phyloP scores from a whole-genome alignment of 1,140 invertebrate species.

The Drosophila guanche region DNA sequence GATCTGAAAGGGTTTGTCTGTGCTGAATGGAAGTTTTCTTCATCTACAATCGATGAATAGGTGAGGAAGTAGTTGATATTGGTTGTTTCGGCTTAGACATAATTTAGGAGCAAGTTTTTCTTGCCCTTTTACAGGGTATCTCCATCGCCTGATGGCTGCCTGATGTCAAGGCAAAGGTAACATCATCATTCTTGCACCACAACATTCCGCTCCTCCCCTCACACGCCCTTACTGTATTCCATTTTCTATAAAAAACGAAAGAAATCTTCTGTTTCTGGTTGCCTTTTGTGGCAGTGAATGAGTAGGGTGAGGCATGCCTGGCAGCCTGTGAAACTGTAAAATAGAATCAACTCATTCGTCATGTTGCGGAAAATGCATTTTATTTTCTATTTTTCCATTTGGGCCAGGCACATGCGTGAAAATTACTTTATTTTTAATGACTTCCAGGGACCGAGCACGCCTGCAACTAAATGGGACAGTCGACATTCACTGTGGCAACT shows the following conservation, averaged over 20 bases:
- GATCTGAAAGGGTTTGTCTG: no score
- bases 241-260: constrained; percentile 7
- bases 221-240: constrained; percentile 2
- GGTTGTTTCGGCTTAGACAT: no score
- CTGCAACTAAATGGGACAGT: constrained; percentile 57
- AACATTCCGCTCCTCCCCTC: constrained; percentile 1
- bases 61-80: no score
- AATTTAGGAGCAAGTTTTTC: no score
- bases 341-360: constrained; percentile 80
- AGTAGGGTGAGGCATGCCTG: constrained; percentile 5
- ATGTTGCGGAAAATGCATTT: constrained; percentile 77
- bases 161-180: constrained; percentile 31
- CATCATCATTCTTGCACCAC: constrained; percentile 38
- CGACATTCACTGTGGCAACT: constrained; percentile 32
- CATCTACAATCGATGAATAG: no score
- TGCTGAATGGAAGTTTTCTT: no score
- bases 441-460: constrained; percentile 19
- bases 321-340: constrained; percentile 66
- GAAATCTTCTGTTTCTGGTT: constrained; percentile 6
- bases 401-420: constrained; percentile 74
- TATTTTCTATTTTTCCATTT: constrained; percentile 62
- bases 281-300: constrained; percentile 18
- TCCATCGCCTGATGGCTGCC: not conserved
- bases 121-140: constrained; percentile 17
- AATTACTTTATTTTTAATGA: constrained; percentile 82